A percentile compares a stretch with the other conserved stretches of the same genome.
These are phyloP conservation scores for Palloptera scutellata DNA, from an alignment of 2,888 invertebrate genomes.

Conservation along the genomic window DNA sequence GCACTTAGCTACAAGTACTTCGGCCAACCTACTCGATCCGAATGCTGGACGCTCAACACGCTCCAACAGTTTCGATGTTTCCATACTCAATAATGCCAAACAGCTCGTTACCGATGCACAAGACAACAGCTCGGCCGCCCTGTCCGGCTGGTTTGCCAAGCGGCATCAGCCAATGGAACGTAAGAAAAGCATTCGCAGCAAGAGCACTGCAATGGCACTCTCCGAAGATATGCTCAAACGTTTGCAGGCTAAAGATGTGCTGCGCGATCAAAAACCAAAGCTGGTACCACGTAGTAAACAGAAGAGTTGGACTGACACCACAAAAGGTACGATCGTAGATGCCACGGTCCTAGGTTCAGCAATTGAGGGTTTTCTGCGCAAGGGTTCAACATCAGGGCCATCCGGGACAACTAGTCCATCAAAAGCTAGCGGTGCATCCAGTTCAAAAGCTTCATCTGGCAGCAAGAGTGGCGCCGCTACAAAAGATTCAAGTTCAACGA, in stretches of 20 bases:
- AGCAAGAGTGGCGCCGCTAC: conserved; percentile 45
- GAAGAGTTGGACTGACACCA: conserved; percentile 59
- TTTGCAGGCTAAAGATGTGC: conserved; percentile 66
- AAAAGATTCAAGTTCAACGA: conserved; percentile 63
- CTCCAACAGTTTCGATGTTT: conserved; percentile 86
- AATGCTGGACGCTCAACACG: conserved; percentile 70
- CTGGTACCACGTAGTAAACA: conserved; percentile 58
- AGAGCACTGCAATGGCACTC: conserved; percentile 64
- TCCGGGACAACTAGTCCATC: conserved; percentile 34
- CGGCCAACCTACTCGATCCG: conserved; percentile 57
- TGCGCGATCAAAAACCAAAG: conserved; percentile 63
- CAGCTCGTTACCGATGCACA: conserved; percentile 63
- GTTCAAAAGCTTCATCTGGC: conserved; percentile 33
- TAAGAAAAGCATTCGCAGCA: conserved; percentile 68
- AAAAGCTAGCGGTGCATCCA: conserved; percentile 14
- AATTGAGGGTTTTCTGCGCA: conserved; percentile 81
- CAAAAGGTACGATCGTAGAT: conserved; percentile 76
- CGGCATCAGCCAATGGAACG: conserved; percentile 80
- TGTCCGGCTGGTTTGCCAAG: conserved; percentile 79
- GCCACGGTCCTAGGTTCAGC: conserved; percentile 83
- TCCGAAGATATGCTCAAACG: conserved; percentile 71
- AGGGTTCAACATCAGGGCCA: conserved; percentile 63
- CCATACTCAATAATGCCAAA: conserved; percentile 70
- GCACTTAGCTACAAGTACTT: conserved; percentile 42
- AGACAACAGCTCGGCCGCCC: conserved; percentile 66